Conservation (phyloP, 2,888 invertebrate genomes). For the Chalcosyrphus nemorum region DNA sequence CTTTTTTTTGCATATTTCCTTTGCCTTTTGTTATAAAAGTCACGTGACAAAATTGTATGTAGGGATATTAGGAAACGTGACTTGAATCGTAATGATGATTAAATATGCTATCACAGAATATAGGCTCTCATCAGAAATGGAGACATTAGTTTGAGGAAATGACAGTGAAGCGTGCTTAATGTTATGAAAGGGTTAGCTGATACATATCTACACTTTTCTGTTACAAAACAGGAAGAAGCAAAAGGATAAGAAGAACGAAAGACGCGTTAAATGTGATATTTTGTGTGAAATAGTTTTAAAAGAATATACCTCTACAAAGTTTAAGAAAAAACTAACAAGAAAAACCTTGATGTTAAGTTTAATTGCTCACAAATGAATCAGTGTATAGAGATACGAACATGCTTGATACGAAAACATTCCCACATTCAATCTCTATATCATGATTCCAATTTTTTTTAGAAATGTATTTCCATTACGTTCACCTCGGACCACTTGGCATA, state of each 20-base stretch:
- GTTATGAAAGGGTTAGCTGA: constrained; percentile 6
- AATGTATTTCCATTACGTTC: constrained; percentile 1
- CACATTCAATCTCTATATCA: not conserved
- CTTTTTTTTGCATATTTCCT: not conserved
- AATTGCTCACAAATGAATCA: no score
- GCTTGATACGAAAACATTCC: no score
- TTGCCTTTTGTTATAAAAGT: constrained; percentile 23
- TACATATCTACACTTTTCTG: not conserved
- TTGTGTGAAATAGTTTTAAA: not conserved
- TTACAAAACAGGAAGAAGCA: not conserved
- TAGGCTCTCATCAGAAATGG: constrained; percentile 47
- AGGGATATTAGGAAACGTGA: constrained; percentile 43
- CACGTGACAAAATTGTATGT: constrained; percentile 51
- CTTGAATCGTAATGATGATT: constrained; percentile 16
- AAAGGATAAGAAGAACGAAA: not conserved
- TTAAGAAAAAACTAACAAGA: no score
- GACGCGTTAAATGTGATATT: not conserved
- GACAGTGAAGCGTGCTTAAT: constrained; percentile 28
- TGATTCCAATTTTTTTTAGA: not conserved
- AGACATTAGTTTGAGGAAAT: constrained; percentile 37
- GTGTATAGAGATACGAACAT: no score
- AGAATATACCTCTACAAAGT: no score
- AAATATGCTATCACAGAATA: constrained; percentile 12
- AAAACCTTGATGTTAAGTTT: no score
- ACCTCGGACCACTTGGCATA: not conserved